These are phyloP conservation scores for Scytalopus superciliaris DNA, from an alignment of 2,113 vertebrate genomes.

Conservation along the genomic window DNA sequence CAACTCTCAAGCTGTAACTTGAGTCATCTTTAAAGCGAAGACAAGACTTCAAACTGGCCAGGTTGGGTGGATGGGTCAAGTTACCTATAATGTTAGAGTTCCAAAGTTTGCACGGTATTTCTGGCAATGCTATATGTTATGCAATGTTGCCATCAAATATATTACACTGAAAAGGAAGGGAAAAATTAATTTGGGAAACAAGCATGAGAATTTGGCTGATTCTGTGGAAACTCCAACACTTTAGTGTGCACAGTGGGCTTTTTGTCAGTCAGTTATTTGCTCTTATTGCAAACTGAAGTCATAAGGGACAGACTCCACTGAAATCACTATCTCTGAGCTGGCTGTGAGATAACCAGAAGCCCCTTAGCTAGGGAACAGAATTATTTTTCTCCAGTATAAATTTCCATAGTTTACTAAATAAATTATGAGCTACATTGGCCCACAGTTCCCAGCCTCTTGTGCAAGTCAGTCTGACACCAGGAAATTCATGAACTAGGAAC, in stretches of 20 bases:
- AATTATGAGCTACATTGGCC: background rate
- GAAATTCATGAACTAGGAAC: background rate
- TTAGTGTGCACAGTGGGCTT: background rate
- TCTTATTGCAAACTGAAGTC: background rate
- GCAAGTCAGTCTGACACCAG: background rate
- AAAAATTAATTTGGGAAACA: background rate
- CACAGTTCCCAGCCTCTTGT: background rate
- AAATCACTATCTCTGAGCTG: background rate
- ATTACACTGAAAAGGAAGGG: background rate
- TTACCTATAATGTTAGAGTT: background rate
- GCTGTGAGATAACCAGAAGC: background rate
- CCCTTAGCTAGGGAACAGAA: background rate
- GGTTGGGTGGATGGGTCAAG: background rate
- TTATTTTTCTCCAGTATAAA: background rate
- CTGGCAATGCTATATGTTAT: background rate
- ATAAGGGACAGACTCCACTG: rapidly evolving
- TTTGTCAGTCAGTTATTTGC: background rate
- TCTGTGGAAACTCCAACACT: background rate
- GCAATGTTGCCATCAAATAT: background rate
- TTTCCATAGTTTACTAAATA: background rate
- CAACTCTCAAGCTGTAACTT: background rate
- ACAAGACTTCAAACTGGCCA: background rate
- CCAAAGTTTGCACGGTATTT: background rate
- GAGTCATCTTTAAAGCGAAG: background rate
- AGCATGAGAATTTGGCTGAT: background rate